Percentiles rank a stretch among this genome's conserved stretches.
Conservation (phyloP, 1,140 invertebrate species). For the Epicauta chinensis region DNA sequence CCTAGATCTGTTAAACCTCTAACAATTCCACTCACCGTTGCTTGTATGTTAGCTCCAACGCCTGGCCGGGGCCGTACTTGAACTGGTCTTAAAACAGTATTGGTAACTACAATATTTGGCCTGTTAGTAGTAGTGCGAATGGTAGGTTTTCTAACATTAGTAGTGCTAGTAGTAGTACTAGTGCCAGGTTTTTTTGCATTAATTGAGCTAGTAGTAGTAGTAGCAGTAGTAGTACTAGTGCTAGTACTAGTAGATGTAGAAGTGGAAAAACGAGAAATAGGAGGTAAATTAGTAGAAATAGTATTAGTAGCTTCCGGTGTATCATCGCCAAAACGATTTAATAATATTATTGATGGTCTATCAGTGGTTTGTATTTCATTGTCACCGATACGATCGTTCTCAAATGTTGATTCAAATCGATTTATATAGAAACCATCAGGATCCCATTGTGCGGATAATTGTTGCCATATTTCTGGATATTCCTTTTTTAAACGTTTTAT, state of each 20-base stretch:
- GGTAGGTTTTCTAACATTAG: background rate
- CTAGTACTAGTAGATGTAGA: constrained; percentile 6
- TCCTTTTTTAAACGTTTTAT: constrained; percentile 50
- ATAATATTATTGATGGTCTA: constrained; percentile 17
- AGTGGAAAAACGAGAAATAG: no score
- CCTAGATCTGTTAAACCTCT: constrained; percentile 28
- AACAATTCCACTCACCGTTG: constrained; percentile 27
- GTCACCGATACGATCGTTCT: background rate
- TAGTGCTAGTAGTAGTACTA: background rate
- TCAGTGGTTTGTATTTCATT: background rate
- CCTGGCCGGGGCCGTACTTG: constrained; percentile 4
- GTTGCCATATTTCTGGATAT: constrained; percentile 52
- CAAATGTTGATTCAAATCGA: constrained; percentile 32
- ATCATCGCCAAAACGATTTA: constrained; percentile 19
- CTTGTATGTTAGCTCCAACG: constrained; percentile 14
- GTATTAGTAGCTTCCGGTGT: background rate
- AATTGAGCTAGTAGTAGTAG: constrained; percentile 2
- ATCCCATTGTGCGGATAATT: constrained; percentile 51
- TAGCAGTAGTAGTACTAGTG: constrained; percentile 3
- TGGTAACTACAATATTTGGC: constrained; percentile 5
- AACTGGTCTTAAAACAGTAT: constrained; percentile 2
- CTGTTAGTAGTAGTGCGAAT: constrained; percentile 9
- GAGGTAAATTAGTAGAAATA: constrained; percentile 6
- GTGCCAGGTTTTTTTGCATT: no score
- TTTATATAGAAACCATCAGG: constrained; percentile 50